Conservation (phyloP, 2,113 vertebrate species). For the Melanerpes formicivorus region DNA sequence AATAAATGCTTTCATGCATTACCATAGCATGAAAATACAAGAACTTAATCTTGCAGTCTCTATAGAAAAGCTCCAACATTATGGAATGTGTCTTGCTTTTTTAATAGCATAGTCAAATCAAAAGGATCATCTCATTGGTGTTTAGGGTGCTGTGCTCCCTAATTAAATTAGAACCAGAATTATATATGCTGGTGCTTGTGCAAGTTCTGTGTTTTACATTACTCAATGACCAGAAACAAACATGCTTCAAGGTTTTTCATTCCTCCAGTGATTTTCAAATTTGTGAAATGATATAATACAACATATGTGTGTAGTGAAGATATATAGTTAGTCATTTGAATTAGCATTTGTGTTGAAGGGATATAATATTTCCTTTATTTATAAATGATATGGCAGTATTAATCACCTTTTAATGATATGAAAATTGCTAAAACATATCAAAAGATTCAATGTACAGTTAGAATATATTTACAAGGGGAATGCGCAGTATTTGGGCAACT, state of each 20-base stretch:
- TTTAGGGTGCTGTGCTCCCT: neutral
- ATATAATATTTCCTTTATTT: no score
- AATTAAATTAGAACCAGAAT: neutral
- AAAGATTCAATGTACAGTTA: no score
- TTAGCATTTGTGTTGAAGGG: neutral
- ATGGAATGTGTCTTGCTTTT: neutral
- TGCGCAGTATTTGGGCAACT: no score
- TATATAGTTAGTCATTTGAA: neutral
- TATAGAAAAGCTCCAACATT: neutral
- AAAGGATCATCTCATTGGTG: neutral
- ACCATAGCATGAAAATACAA: neutral
- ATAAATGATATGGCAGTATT: no score
- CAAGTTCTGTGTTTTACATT: neutral
- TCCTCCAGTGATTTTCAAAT: neutral
- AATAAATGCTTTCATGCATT: slow-evolving; percentile 1
- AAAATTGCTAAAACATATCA: no score
- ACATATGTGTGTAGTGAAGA: neutral
- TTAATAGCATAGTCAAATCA: neutral
- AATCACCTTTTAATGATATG: no score
- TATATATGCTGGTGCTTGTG: neutral
- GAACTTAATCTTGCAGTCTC: neutral
- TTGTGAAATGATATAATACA: neutral
- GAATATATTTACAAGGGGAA: no score
- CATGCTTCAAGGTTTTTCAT: neutral
- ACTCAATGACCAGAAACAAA: neutral